A percentile compares a stretch with the other conserved stretches of the same genome.
phyloP scores from a whole-genome alignment of 2,113 vertebrate genomes.

The Osmerus mordax region DNA sequence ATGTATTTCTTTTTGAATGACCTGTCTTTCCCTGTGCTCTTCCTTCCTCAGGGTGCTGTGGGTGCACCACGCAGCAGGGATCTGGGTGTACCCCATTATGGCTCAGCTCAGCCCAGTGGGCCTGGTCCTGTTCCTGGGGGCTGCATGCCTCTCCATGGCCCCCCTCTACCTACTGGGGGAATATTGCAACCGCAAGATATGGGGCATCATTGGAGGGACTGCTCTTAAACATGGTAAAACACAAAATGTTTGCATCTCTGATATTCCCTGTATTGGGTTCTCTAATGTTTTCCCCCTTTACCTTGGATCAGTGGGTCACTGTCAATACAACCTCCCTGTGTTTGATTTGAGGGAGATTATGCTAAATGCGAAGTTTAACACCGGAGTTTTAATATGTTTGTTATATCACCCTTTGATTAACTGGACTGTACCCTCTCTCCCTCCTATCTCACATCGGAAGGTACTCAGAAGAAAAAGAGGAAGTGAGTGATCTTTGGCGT shows the following conservation, averaged over 20 bases:
- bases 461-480: conserved; percentile 44
- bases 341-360: background rate
- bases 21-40: background rate
- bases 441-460: conserved; percentile 23
- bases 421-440: background rate
- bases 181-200: conserved; percentile 37
- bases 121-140: conserved; percentile 47
- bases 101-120: conserved; percentile 49
- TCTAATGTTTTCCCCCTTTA: too few species aligned
- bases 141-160: conserved; percentile 34
- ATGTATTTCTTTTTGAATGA: too few species aligned
- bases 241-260: background rate
- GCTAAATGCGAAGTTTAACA: background rate
- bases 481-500: conserved; percentile 14
- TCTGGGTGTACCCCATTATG: conserved; percentile 66
- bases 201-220: conserved; percentile 30
- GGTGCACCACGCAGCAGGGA: conserved; percentile 48
- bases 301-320: too few species aligned
- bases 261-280: background rate
- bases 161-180: conserved; percentile 60
- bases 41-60: conserved; percentile 42
- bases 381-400: background rate
- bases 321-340: background rate
- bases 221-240: background rate
- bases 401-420: background rate